These are phyloP conservation scores for Catostomus latipinnis DNA, from an alignment of 2,797 vertebrate species.

Conservation along the genomic window DNA sequence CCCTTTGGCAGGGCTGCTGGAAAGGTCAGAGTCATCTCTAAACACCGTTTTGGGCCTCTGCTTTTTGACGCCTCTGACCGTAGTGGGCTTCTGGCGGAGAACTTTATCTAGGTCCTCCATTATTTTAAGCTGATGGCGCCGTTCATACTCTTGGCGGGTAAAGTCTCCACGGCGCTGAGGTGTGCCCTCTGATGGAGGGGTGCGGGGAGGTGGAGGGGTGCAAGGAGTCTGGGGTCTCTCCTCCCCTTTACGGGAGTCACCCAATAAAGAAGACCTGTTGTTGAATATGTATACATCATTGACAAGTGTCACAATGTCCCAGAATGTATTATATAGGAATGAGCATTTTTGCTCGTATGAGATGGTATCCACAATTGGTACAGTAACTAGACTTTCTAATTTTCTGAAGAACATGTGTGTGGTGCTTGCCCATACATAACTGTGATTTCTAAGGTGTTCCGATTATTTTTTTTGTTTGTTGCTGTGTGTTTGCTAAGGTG, in stretches of 20 bases:
- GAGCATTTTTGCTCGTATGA: not conserved
- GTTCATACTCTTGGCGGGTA: slow-evolving; percentile 86
- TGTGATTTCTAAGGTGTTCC: no score
- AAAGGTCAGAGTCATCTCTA: slow-evolving; percentile 87
- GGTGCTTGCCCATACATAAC: no score
- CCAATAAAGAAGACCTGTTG: slow-evolving; percentile 69
- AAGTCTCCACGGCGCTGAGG: slow-evolving; percentile 85
- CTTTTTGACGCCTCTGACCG: slow-evolving; percentile 82
- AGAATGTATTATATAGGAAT: not conserved
- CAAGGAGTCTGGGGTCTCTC: slow-evolving; percentile 72
- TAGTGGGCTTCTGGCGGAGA: slow-evolving; percentile 83
- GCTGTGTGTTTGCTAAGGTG: no score
- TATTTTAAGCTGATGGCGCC: slow-evolving; percentile 88
- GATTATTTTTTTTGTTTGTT: no score
- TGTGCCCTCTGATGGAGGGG: slow-evolving; percentile 73
- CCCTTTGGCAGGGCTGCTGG: slow-evolving; percentile 86
- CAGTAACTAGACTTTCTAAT: no score
- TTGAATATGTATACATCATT: not conserved
- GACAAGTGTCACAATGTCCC: not conserved
- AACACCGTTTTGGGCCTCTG: slow-evolving; percentile 88
- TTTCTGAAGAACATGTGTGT: no score
- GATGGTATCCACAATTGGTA: no score
- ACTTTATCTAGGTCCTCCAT: slow-evolving; percentile 94
- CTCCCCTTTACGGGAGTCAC: slow-evolving; percentile 63
- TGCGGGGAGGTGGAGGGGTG: slow-evolving; percentile 66